Percentiles rank a stretch among this genome's conserved stretches.
phyloP scores from a whole-genome alignment of 2,797 vertebrate species.

The Austrolebias charrua region DNA sequence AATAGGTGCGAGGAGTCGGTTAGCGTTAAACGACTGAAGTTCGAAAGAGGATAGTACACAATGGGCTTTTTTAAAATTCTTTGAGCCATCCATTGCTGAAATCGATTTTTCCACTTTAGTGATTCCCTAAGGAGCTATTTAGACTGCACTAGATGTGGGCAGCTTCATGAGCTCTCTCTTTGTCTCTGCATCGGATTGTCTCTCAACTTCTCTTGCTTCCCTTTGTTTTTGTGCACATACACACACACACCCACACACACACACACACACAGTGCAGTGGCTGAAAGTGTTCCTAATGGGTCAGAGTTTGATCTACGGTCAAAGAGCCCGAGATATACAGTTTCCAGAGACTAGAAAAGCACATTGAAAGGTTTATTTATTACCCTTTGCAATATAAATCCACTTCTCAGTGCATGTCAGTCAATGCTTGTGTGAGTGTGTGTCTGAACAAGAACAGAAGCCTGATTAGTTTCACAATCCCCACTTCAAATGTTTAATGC shows the following conservation, averaged over 20 bases:
- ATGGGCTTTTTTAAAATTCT: slow-evolving; percentile 32
- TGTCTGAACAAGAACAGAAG: not conserved
- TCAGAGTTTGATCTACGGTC: slow-evolving; percentile 63
- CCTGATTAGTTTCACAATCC: slow-evolving; percentile 27
- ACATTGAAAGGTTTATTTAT: slow-evolving; percentile 46
- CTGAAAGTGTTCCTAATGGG: slow-evolving; percentile 61
- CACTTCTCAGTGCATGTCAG: slow-evolving; percentile 6
- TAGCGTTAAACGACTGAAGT: slow-evolving; percentile 44
- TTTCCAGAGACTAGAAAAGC: slow-evolving; percentile 45
- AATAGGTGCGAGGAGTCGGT: slow-evolving; percentile 42
- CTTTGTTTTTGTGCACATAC: not conserved
- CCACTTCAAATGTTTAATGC: slow-evolving; percentile 7
- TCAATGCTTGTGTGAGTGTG: not conserved
- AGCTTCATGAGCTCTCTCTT: slow-evolving; percentile 44
- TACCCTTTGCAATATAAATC: slow-evolving; percentile 39
- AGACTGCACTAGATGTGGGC: slow-evolving; percentile 62
- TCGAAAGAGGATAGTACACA: slow-evolving; percentile 48
- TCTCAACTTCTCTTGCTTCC: slow-evolving; percentile 3
- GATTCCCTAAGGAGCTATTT: slow-evolving; percentile 76
- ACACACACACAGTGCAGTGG: slow-evolving; percentile 28
- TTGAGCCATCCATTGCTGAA: slow-evolving; percentile 69
- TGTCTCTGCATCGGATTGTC: slow-evolving; percentile 12
- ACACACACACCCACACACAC: not conserved
- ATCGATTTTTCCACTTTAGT: slow-evolving; percentile 74
- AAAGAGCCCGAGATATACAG: slow-evolving; percentile 55